Percentiles rank a stretch among this genome's conserved stretches.
phyloP scores from a whole-genome alignment of 2,888 invertebrate species.

The Lepidochitona cinerea region DNA sequence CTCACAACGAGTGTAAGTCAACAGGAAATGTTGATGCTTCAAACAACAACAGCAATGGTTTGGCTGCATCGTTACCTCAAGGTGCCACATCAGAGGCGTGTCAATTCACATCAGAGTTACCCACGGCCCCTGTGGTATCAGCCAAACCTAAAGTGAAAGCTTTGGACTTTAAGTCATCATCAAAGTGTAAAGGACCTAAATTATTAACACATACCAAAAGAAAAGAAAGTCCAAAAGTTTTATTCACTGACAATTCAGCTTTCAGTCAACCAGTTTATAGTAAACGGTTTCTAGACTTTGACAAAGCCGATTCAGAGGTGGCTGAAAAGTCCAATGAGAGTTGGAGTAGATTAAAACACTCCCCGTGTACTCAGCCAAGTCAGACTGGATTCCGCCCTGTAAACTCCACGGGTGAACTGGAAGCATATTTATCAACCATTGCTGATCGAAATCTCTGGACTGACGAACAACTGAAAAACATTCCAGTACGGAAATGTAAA shows the following conservation, averaged over 20 bases:
- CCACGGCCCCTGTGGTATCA: not conserved
- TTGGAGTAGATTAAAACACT: not conserved
- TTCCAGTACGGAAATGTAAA: slow-evolving; percentile 44
- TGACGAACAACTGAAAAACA: slow-evolving; percentile 10
- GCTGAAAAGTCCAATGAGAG: no score
- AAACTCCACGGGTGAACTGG: slow-evolving; percentile 49
- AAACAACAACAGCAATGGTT: not conserved
- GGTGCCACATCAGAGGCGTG: no score
- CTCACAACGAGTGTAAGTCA: no score
- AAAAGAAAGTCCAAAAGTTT: slow-evolving; percentile 49
- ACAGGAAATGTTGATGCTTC: no score
- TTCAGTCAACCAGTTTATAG: slow-evolving; percentile 34
- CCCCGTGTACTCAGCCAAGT: not conserved
- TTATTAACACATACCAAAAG: slow-evolving; percentile 1
- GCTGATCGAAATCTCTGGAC: slow-evolving; percentile 11
- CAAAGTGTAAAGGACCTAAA: slow-evolving; percentile 11
- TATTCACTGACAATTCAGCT: slow-evolving; percentile 43
- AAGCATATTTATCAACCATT: slow-evolving; percentile 55
- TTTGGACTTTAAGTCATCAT: slow-evolving; percentile 16
- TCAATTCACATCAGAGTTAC: not conserved
- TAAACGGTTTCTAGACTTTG: slow-evolving; percentile 46
- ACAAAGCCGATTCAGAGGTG: slow-evolving; percentile 8
- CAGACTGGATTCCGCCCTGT: not conserved
- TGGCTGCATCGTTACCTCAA: no score
- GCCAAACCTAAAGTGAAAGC: slow-evolving; percentile 7